These are phyloP conservation scores for Hippopotamyrus pictus DNA, from an alignment of 2,797 vertebrate genomes.

Conservation along the genomic window DNA sequence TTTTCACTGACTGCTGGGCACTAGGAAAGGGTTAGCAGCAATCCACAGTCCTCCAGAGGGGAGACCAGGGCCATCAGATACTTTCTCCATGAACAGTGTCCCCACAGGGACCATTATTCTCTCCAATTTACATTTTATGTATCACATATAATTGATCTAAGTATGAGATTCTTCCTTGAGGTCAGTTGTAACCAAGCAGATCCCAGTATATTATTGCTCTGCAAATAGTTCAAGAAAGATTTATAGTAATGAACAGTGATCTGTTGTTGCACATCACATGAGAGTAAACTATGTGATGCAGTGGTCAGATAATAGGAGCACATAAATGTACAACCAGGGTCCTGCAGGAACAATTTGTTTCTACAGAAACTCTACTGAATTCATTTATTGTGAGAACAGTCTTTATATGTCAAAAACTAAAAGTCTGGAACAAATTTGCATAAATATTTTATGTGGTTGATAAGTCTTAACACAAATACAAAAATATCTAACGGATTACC, in stretches of 20 bases:
- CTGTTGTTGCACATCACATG: background rate
- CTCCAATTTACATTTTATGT: constrained; percentile 28
- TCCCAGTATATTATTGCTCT: background rate
- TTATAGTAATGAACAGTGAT: background rate
- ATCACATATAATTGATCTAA: constrained; percentile 47
- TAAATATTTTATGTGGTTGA: background rate
- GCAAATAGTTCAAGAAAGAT: background rate
- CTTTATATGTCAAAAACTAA: background rate
- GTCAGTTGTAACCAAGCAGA: background rate
- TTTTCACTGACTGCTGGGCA: constrained; percentile 41
- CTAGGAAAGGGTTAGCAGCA: constrained; percentile 35
- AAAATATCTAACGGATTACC: background rate
- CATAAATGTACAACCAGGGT: background rate
- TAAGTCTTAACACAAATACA: background rate
- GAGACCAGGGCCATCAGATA: constrained; percentile 48
- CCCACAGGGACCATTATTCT: constrained; percentile 36
- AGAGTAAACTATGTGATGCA: background rate
- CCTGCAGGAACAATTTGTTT: constrained; percentile 7
- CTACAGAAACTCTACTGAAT: background rate
- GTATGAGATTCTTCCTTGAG: background rate
- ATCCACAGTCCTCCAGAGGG: constrained; percentile 38
- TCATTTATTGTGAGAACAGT: constrained; percentile 5
- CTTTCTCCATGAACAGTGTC: constrained; percentile 44
- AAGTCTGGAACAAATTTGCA: background rate
- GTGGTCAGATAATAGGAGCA: background rate